These are phyloP conservation scores for Urocynchramus pylzowi DNA, from an alignment of 2,113 vertebrate species.

Conservation along the genomic window DNA sequence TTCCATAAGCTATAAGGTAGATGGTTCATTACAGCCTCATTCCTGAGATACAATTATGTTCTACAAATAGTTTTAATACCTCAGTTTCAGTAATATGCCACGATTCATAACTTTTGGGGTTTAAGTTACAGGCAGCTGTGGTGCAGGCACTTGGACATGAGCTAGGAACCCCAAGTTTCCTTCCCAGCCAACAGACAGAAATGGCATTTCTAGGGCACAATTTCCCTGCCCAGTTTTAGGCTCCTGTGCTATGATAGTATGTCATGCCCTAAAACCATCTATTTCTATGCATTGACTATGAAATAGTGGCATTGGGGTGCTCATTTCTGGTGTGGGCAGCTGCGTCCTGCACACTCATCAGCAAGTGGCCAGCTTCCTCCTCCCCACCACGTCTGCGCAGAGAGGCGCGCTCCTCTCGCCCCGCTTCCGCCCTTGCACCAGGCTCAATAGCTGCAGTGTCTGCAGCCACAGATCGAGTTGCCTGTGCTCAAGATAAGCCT, in stretches of 20 bases:
- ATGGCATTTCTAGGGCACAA: background rate
- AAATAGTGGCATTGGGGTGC: fast-evolving
- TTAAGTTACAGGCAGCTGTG: background rate
- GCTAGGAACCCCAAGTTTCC: background rate
- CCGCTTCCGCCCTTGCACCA: fast-evolving
- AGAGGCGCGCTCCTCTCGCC: fast-evolving
- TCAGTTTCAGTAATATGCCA: background rate
- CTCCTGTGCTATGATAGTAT: fast-evolving
- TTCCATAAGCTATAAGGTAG: background rate
- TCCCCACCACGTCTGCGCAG: fast-evolving
- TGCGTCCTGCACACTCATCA: fast-evolving
- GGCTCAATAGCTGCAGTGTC: background rate
- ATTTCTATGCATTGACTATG: background rate
- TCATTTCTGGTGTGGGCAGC: background rate
- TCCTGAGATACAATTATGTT: background rate
- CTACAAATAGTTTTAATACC: background rate
- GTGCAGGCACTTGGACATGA: background rate
- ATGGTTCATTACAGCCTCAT: background rate
- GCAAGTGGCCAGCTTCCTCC: background rate
- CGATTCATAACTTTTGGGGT: background rate
- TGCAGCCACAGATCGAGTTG: background rate
- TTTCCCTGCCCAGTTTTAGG: background rate
- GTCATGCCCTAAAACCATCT: background rate
- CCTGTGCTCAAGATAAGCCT: background rate
- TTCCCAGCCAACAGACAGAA: background rate